Evolutionary conservation across 2,888 invertebrate genomes (phyloP), one percentile per base, ranked within the genome.

Genomic region (Drosophila nr. perissopoda): DNA sequence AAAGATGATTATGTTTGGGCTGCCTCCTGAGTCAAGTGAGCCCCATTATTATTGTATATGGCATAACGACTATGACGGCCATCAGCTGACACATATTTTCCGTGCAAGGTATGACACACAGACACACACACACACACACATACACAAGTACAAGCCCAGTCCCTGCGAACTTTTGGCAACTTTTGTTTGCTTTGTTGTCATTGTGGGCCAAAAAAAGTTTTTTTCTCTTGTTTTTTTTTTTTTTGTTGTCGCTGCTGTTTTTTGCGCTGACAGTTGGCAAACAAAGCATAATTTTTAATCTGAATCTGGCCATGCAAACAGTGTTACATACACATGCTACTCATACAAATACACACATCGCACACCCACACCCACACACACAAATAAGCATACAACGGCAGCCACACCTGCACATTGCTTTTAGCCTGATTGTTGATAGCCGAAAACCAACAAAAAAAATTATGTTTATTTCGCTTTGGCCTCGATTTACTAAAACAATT

Each of bases 251-350:
- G 69, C 53, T 75, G 73, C 59, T 67, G 69, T 72, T 87, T 82
- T 89, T 87, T 89, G 69, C 85, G 86, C 83, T 87, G 90, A 87
- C 87, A 87, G 86, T 85, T 86, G 85, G 87, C 86, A 86, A 87
- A 87, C 90, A 90, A 88, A 82, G 79, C 87, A 88, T 88, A 88
- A 88, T 88, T 88, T 88, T 88, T 88, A 90, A 88, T 88, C 78
- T 76, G 80, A 80, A 78, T 78, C 90, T 90, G 87, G 76, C 78
- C 80, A 66, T 68, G 87, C 82, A 90, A 90, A 88, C 89, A 88
- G 69, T 82, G 87, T 87, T 89, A 87, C 83, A 89, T 82, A 87
- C 86, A 89, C 85, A 89, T 87, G 87, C 83, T 76, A 71, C 62
- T 63, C 66, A 73, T 52, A 79, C 74, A 73, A 53, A 11, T 42